Evolutionary conservation across 2,888 invertebrate genomes (phyloP).

Genomic region (Exephanes ischioxanthus): DNA sequence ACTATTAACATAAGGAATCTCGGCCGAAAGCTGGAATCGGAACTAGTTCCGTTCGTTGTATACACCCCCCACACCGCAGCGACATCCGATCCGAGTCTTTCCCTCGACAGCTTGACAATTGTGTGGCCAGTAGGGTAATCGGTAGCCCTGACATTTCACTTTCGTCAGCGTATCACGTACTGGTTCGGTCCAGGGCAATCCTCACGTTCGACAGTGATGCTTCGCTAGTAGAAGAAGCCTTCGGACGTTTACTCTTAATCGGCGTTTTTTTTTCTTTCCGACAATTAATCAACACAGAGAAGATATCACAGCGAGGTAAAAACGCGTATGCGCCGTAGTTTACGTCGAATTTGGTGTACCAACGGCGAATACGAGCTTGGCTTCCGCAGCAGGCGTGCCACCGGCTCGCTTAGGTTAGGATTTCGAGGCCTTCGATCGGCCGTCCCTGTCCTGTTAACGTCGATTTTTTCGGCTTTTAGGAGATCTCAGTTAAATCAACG

Average conservation of each 20-base stretch:
- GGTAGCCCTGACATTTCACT: conserved; percentile 53
- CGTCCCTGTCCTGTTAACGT: conserved; percentile 34
- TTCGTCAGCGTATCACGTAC: conserved; percentile 31
- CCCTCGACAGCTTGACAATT: conserved; percentile 20
- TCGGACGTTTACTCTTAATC: conserved; percentile 18
- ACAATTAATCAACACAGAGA: conserved; percentile 6
- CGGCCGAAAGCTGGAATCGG: not conserved
- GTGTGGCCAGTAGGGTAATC: conserved; percentile 48
- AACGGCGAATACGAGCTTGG: conserved; percentile 41
- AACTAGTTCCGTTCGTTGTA: not conserved
- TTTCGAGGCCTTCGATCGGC: conserved; percentile 11
- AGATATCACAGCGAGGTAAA: conserved; percentile 54
- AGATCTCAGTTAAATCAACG: conserved; percentile 43
- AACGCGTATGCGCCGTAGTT: conserved; percentile 29
- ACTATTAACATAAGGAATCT: not conserved
- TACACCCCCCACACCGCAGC: not conserved
- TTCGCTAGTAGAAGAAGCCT: not conserved
- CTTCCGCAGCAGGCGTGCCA: conserved; percentile 66
- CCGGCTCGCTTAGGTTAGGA: conserved; percentile 72
- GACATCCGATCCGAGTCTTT: not conserved
- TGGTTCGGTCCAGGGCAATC: conserved; percentile 9
- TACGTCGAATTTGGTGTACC: conserved; percentile 28
- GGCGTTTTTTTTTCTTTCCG: conserved; percentile 1
- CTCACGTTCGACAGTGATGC: conserved; percentile 32
- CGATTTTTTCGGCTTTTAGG: conserved; percentile 48